Percentiles rank a stretch among this genome's conserved stretches.
Evolutionary conservation across 2,113 vertebrate species (phyloP).

Genomic region (Thunnus thynnus): DNA sequence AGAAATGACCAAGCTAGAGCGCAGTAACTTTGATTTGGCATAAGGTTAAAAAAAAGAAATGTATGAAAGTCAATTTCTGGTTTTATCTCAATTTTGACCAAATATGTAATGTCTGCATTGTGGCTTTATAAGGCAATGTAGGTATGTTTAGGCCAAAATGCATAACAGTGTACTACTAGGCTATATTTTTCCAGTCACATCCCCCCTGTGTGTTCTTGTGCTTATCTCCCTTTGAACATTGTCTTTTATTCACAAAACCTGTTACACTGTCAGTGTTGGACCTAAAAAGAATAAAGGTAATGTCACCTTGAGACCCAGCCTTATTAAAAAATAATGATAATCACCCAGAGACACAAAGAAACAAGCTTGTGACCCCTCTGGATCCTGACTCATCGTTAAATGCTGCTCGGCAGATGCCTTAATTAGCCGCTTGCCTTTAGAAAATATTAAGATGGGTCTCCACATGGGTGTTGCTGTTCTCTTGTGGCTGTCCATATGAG

Average conservation of each 20-base stretch:
- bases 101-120: too few species aligned
- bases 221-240: not conserved
- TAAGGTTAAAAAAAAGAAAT: too few species aligned
- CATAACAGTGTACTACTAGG: not conserved
- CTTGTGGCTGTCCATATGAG: not conserved
- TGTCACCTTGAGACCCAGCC: slow-evolving; percentile 39
- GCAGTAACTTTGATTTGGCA: too few species aligned
- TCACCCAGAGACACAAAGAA: slow-evolving; percentile 48
- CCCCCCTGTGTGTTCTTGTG: not conserved
- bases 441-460: slow-evolving; percentile 47
- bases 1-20: too few species aligned
- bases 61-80: too few species aligned
- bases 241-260: slow-evolving; percentile 10
- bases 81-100: too few species aligned
- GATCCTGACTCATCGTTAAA: slow-evolving; percentile 40
- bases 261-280: not conserved
- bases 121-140: too few species aligned
- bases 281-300: slow-evolving; percentile 29
- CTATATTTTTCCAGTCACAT: not conserved
- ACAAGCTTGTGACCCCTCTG: slow-evolving; percentile 23
- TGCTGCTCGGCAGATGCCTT: slow-evolving; percentile 39
- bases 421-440: slow-evolving; percentile 53
- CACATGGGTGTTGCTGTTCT: slow-evolving; percentile 6
- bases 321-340: slow-evolving; percentile 60
- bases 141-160: too few species aligned